A percentile compares a stretch with the other conserved stretches of the same genome.
These are phyloP conservation scores for Scaptodrosophila lebanonensis DNA, from an alignment of 1,140 invertebrate species.

Conservation along the genomic window DNA sequence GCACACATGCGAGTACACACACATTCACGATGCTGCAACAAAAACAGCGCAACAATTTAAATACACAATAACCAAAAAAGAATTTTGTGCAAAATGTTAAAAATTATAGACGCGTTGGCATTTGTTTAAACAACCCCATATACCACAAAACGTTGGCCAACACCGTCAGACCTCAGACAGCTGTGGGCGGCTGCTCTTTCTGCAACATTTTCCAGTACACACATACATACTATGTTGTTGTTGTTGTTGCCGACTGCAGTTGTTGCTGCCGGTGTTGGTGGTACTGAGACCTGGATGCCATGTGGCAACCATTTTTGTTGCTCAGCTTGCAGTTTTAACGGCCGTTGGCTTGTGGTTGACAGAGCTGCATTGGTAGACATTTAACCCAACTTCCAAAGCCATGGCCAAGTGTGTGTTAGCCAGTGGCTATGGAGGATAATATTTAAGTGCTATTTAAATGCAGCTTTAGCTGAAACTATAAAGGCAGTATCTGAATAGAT, in stretches of 20 bases:
- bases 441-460: too few species aligned
- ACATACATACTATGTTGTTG: conserved; percentile 27
- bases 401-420: too few species aligned
- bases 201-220: too few species aligned
- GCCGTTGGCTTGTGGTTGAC: conserved; percentile 46
- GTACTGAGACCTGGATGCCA: conserved; percentile 1
- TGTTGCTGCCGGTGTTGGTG: conserved; percentile 12
- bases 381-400: too few species aligned
- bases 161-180: conserved; percentile 22
- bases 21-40: not conserved
- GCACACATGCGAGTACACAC: not conserved
- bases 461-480: too few species aligned
- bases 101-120: conserved; percentile 62
- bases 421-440: too few species aligned
- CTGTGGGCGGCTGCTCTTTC: conserved; percentile 16
- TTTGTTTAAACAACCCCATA: conserved; percentile 57
- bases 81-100: conserved; percentile 38
- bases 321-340: conserved; percentile 43
- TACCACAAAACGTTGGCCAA: conserved; percentile 46
- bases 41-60: conserved; percentile 35
- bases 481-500: too few species aligned
- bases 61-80: conserved; percentile 36
- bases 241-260: conserved; percentile 21
- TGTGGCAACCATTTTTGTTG: conserved; percentile 21
- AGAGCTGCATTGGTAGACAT: conserved; percentile 26